Conservation (phyloP, 2,797 vertebrate species). For the Enteromius trimaculatus region DNA sequence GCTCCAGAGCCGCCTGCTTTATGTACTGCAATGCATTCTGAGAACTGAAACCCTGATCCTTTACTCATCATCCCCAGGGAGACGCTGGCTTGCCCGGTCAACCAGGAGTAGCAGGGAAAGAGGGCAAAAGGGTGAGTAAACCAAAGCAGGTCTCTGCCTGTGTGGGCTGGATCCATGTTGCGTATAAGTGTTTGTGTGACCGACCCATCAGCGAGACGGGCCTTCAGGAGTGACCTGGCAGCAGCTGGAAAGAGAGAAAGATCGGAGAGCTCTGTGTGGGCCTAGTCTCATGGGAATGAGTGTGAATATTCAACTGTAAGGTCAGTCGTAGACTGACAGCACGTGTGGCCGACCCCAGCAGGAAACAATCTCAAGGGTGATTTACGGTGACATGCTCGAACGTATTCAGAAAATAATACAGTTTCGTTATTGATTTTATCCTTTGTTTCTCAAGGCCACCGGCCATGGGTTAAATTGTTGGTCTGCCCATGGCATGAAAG, state of each 20-base stretch:
- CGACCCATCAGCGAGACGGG: slow-evolving; percentile 32
- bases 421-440: slow-evolving; percentile 26
- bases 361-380: slow-evolving; percentile 47
- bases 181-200: slow-evolving; percentile 40
- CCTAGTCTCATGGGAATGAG: slow-evolving; percentile 65
- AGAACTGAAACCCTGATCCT: slow-evolving; percentile 27
- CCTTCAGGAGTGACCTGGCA: slow-evolving; percentile 67
- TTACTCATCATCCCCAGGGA: slow-evolving; percentile 75
- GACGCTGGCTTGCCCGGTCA: slow-evolving; percentile 80
- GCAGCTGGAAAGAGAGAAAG: slow-evolving; percentile 69
- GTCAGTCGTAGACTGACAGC: slow-evolving; percentile 72
- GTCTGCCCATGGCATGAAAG: not conserved
- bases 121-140: slow-evolving; percentile 97
- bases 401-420: slow-evolving; percentile 33
- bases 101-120: slow-evolving; percentile 86
- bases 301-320: slow-evolving; percentile 71
- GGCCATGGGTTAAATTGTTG: slow-evolving; percentile 15
- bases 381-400: slow-evolving; percentile 47
- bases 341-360: slow-evolving; percentile 66
- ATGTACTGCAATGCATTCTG: slow-evolving; percentile 4
- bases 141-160: slow-evolving; percentile 57
- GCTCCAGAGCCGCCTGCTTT: not conserved
- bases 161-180: slow-evolving; percentile 59
- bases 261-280: slow-evolving; percentile 59
- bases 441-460: not conserved